Evolutionary conservation across 2,113 vertebrate genomes (phyloP), one percentile per base, ranked within the genome.

Genomic region (Boulengeromyrus knoepffleri): DNA sequence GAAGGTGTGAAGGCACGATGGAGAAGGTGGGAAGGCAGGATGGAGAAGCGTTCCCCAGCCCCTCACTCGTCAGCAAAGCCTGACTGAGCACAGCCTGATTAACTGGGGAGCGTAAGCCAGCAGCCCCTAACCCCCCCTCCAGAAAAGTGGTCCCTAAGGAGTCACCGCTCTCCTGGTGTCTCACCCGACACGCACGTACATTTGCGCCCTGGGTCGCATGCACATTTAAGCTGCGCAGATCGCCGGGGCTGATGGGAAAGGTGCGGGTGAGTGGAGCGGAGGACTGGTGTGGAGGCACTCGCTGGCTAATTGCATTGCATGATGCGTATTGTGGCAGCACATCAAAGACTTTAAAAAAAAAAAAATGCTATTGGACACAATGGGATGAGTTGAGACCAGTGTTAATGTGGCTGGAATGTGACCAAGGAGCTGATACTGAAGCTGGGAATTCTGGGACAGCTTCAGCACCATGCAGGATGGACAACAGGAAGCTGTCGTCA

Each of bases 21-120:
- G 84, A 87, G 39, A 1, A 56, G 10, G 36, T 46, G 5, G 80
- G 80, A 27, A 39, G n/a, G 45, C 50, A 47, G 24, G 88, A 49
- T 84, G 88, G n/a, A 80, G 19, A 15, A 36, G 53, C 31, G 1
- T 9, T 92, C 91, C 92, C 89, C 90, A 70, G 91, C 88, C 89
- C 27, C 19, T 39, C 46, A 12, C 19, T 17, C 8, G 9, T 56
- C 39, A 77, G 39, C 77, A 56, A 24, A 58, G 31, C 36, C 39
- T 49, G 56, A 46, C 50, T 24, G 39, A 31, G 74, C 46, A 80
- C 24, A 24, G 27, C 27, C n/a, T 84, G 53, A 39, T 85, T 47
- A 24, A 21, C 21, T 10, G 89, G 50, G 31, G 77, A 46, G 53
- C 24, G 3, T 50, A 83, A 62, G 7, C 56, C 56, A 62, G 56